phyloP scores from a whole-genome alignment of 2,797 vertebrate genomes.

The Kryptopterus vitreolus region DNA sequence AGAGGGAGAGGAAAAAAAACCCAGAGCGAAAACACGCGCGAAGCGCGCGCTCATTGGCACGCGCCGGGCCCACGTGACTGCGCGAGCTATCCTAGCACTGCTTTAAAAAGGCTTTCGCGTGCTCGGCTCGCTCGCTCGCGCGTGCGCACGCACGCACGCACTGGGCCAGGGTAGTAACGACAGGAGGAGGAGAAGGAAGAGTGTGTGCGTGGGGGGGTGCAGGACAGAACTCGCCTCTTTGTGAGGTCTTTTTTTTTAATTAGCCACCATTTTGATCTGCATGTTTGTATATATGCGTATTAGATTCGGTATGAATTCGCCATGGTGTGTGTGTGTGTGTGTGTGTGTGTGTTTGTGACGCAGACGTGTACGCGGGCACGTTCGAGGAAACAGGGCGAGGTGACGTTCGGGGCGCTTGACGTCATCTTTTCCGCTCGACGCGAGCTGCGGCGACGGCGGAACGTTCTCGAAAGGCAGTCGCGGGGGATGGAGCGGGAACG shows the following conservation, averaged over 20 bases:
- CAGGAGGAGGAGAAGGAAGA: no score
- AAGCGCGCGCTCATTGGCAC: constrained; percentile 64
- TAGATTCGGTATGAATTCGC: background rate
- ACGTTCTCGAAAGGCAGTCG: constrained; percentile 73
- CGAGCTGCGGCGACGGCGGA: constrained; percentile 69
- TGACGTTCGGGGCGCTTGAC: constrained; percentile 69
- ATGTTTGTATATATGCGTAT: no score
- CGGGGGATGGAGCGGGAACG: constrained; percentile 4
- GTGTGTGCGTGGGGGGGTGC: no score
- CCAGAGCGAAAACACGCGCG: constrained; percentile 74
- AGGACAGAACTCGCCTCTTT: background rate
- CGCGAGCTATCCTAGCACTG: constrained; percentile 57
- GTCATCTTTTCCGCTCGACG: constrained; percentile 78
- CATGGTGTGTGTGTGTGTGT: background rate
- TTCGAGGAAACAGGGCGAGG: constrained; percentile 30
- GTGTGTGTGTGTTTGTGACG: no score
- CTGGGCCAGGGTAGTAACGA: no score
- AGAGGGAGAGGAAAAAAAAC: no score
- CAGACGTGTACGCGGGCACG: background rate
- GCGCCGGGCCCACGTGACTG: constrained; percentile 61
- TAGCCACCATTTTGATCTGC: no score
- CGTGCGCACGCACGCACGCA: constrained; percentile 16
- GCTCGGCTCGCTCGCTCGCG: no score
- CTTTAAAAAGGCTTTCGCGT: constrained; percentile 60
- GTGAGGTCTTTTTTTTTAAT: no score